Base-by-base conservation (phyloP, 2,888 invertebrate species). In the Axea sp. region DNA sequence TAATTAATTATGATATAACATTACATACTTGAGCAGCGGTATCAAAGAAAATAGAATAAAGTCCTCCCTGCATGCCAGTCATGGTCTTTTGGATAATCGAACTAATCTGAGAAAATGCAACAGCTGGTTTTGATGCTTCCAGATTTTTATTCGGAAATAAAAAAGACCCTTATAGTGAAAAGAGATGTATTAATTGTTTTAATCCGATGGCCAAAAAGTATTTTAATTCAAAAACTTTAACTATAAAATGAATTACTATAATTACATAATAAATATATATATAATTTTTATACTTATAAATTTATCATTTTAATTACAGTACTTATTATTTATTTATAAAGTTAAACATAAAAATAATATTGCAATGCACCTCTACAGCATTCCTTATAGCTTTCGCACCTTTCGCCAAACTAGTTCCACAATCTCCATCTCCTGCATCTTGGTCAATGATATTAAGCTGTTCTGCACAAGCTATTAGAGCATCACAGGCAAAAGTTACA, bases 341-440 rank as follows among this genome's bases (percentile, higher is more conserved):
- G n/a, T n/a, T n/a, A n/a, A n/a, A n/a, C n/a, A n/a, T n/a, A n/a
- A n/a, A n/a, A n/a, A n/a, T n/a, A n/a, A n/a, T n/a, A n/a, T n/a
- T n/a, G n/a, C n/a, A n/a, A n/a, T n/a, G n/a, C 67, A 81, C 82
- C 67, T 78, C 51, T n/a, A 80, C 79, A 5, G 77, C 80, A 9
- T 22, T 17, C 72, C 76, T 79, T 28, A 84, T 75, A n/a, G 71
- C 75, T 41, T 47, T 60, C 19, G 84, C 82, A 8, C 71, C 77
- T 85, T 84, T 92, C 69, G 90, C 90, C 6, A 93, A 83, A 0
- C 92, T 92, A 7, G 90, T 90, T 1, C 96, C 95, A 80, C 94
- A 93, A 85, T 95, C 94, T 0, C 94, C 94, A 80, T 94, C 93
- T 0, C 94, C 94, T 75, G 90, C 90, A 28, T 92, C 92, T 0